Conservation (phyloP, 2,888 invertebrate genomes). For the Mantis religiosa region DNA sequence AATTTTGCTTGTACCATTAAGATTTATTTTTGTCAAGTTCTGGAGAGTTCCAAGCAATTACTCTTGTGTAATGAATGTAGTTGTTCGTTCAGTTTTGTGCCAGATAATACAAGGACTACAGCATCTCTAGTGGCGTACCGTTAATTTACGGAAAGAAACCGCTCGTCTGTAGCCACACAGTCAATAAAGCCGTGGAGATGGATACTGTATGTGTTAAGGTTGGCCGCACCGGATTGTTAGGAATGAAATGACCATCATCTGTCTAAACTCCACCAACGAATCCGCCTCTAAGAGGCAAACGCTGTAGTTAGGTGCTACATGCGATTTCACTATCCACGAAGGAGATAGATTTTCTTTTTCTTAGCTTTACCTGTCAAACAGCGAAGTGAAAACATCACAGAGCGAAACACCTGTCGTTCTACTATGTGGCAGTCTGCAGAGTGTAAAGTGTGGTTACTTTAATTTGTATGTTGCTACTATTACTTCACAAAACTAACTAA, state of each 20-base stretch:
- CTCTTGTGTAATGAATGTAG: no score
- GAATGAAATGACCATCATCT: neutral
- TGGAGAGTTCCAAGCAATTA: no score
- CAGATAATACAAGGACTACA: neutral
- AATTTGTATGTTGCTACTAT: no score
- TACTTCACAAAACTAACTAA: no score
- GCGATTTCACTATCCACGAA: neutral
- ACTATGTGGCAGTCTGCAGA: neutral
- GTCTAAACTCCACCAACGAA: neutral
- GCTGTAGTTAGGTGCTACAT: neutral
- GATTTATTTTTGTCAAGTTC: no score
- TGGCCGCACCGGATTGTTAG: neutral
- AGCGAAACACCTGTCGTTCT: neutral
- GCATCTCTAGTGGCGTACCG: neutral
- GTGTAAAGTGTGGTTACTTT: no score
- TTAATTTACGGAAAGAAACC: neutral
- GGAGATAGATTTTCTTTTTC: neutral
- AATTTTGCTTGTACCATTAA: no score
- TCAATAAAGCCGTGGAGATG: neutral
- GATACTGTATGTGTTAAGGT: neutral
- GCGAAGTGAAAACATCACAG: no score
- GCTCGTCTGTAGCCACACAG: neutral
- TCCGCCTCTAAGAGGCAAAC: neutral
- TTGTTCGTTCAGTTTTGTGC: neutral
- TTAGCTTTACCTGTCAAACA: neutral